Evolutionary conservation across 2,797 vertebrate genomes (phyloP).

Genomic region (Danio tinwini): DNA sequence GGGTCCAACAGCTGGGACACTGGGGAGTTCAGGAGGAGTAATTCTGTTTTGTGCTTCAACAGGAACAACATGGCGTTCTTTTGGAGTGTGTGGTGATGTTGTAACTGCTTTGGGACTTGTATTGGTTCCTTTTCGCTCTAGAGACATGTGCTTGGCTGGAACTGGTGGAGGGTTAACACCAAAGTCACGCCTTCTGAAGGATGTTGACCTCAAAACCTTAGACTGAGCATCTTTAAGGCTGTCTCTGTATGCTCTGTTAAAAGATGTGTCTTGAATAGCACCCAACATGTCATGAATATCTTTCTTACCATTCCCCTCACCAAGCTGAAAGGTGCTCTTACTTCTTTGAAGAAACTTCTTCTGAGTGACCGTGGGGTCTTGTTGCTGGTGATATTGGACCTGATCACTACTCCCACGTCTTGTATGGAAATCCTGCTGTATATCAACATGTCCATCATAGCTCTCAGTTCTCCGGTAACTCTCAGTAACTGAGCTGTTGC

Average conservation of each 20-base stretch:
- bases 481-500: slow-evolving; percentile 58
- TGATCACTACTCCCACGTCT: slow-evolving; percentile 66
- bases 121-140: slow-evolving; percentile 80
- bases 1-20: slow-evolving; percentile 68
- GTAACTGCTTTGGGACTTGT: slow-evolving; percentile 76
- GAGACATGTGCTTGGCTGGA: slow-evolving; percentile 66
- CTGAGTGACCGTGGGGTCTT: slow-evolving; percentile 66
- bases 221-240: slow-evolving; percentile 89
- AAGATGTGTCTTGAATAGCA: slow-evolving; percentile 73
- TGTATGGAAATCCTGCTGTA: slow-evolving; percentile 51
- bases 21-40: slow-evolving; percentile 69
- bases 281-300: slow-evolving; percentile 69
- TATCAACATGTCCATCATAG: slow-evolving; percentile 50
- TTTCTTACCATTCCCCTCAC: slow-evolving; percentile 68
- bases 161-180: slow-evolving; percentile 68
- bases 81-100: slow-evolving; percentile 83
- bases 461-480: slow-evolving; percentile 70
- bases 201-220: slow-evolving; percentile 88
- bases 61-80: slow-evolving; percentile 84
- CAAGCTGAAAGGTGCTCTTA: slow-evolving; percentile 86
- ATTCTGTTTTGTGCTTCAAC: slow-evolving; percentile 69
- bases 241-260: slow-evolving; percentile 85
- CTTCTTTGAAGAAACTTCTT: slow-evolving; percentile 77
- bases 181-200: slow-evolving; percentile 85
- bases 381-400: slow-evolving; percentile 64